Percentiles rank a stretch among this genome's conserved stretches.
phyloP scores from a whole-genome alignment of 2,797 vertebrate species.

The Percopsis omiscomaycus region DNA sequence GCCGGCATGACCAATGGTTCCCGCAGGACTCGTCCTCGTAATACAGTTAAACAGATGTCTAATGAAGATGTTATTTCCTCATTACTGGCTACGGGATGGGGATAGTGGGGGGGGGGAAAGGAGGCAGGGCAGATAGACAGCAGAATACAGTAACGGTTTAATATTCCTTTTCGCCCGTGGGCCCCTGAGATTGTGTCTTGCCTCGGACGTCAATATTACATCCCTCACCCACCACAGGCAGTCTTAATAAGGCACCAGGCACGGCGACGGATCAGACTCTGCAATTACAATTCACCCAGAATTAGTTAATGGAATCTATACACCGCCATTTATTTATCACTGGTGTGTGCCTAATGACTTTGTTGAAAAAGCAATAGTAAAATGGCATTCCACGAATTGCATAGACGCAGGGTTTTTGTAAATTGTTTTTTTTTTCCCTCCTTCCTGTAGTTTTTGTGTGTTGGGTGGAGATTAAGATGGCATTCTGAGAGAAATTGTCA shows the following conservation, averaged over 20 bases:
- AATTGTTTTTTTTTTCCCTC: constrained; percentile 64
- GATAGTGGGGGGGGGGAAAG: constrained; percentile 60
- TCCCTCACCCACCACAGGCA: constrained; percentile 81
- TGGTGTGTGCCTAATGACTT: constrained; percentile 80
- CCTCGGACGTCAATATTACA: constrained; percentile 82
- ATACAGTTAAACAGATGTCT: constrained; percentile 85
- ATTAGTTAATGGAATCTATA: constrained; percentile 82
- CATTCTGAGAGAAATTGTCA: constrained; percentile 81
- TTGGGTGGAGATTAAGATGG: constrained; percentile 80
- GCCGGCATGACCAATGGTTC: constrained; percentile 80
- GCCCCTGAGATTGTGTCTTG: constrained; percentile 82
- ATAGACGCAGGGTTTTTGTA: constrained; percentile 72
- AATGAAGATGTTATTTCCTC: constrained; percentile 86
- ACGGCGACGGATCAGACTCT: constrained; percentile 77
- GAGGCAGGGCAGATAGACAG: constrained; percentile 70
- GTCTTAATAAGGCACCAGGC: constrained; percentile 79
- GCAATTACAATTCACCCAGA: constrained; percentile 82
- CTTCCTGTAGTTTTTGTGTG: constrained; percentile 71
- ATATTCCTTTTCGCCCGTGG: constrained; percentile 81
- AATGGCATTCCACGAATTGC: constrained; percentile 77
- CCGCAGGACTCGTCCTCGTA: constrained; percentile 77
- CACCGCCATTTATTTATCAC: constrained; percentile 77
- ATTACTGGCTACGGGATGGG: constrained; percentile 79
- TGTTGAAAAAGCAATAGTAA: constrained; percentile 75
- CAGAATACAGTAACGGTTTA: constrained; percentile 78